Percentiles rank a stretch among this genome's conserved stretches.
Evolutionary conservation across 35 echinoderm and acorn worm genomes (phyloP).

Genomic region (Hemicentrotus pulcherrimus): DNA sequence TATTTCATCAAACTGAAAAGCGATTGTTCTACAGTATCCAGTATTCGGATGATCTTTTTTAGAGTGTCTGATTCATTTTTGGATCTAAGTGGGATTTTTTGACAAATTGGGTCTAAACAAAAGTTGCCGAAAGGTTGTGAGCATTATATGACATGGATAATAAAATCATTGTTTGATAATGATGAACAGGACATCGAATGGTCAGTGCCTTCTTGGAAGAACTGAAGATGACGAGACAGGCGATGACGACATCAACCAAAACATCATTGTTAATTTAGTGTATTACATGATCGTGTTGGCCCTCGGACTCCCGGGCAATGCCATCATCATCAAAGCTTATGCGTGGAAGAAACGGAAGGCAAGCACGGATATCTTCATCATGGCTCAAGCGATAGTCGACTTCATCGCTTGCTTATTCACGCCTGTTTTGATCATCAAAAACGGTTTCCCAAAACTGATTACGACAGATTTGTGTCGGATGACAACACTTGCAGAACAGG

Average conservation of each 20-base stretch:
- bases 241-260: neutral
- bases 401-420: slow-evolving; percentile 26
- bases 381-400: slow-evolving; percentile 34
- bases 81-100: too few relatives aligned
- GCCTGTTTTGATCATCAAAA: neutral
- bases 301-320: slow-evolving; percentile 14
- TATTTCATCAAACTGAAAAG: too few relatives aligned
- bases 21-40: too few relatives aligned
- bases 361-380: slow-evolving; percentile 44
- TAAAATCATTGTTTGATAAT: neutral
- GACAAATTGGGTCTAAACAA: too few relatives aligned
- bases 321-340: neutral
- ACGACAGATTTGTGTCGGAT: neutral
- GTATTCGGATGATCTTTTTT: too few relatives aligned
- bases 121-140: too few relatives aligned
- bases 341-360: neutral
- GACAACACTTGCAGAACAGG: neutral
- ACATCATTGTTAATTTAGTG: neutral
- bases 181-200: neutral
- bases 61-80: too few relatives aligned
- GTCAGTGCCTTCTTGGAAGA: neutral
- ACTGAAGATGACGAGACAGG: neutral
- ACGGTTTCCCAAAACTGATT: neutral
- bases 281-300: neutral
- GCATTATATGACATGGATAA: neutral